Base-by-base conservation (phyloP, 2,888 invertebrate genomes). In the Philereme transversata region DNA sequence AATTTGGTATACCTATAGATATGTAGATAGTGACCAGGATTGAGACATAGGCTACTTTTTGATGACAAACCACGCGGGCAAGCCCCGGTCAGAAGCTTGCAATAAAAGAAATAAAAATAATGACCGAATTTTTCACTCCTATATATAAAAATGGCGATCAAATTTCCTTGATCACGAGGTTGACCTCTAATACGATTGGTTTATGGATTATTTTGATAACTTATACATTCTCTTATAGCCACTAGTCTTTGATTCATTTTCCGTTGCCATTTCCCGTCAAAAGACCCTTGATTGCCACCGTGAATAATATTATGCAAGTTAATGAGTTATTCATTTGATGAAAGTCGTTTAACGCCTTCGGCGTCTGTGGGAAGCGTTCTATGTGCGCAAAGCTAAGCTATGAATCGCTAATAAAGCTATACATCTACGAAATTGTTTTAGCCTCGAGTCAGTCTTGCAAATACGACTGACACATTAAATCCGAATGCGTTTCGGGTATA, bases 281-380 rank as follows among this genome's bases (percentile, higher is more conserved):
- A 54, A 22, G 49, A 49, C 10, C 53, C 49, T 47, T 51, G 54
- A 60, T 60, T 54, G 45, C 60, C 57, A 57, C 10, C 53, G 49
- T 54, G 50, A 54, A 54, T 58, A 44, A 43, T 44, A 50, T 50
- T 59, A 53, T 50, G 45, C 59, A 53, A 45, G 40, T 46, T 59
- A 59, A 59, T 59, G 59, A 59, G 49, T 59, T 59, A 59, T 59
- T 59, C 59, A 59, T 59, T 50, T 59, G 46, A 45, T 59, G 59
- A 45, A 54, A 50, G 49, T 43, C 52, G 36, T 52, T 51, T 51
- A 33, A 38, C 51, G 46, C 36, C 45, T 49, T 36, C 41, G 35
- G 45, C 45, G 44, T n/a, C 49, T 22, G 40, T 7, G 38, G 40
- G 11, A 48, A 51, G 40, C 41, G 59, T 49, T 35, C 49, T 36